These are phyloP conservation scores for Drosophila vallismaia DNA, from an alignment of 2,888 invertebrate genomes.

Conservation along the genomic window DNA sequence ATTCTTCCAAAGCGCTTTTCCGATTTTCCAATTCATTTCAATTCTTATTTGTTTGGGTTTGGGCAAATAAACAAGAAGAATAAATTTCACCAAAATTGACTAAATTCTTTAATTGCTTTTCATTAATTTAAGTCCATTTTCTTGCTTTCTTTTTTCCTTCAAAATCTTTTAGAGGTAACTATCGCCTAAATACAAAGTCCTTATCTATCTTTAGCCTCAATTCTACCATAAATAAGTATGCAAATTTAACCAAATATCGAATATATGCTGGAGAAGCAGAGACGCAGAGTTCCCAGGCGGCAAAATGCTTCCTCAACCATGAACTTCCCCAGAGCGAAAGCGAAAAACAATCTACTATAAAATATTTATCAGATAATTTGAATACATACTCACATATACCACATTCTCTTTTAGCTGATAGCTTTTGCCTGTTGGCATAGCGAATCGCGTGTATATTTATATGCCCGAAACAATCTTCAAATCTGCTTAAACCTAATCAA, in stretches of 20 bases:
- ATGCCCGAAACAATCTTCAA: constrained; percentile 50
- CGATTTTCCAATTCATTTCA: constrained; percentile 10
- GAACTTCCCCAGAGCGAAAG: neutral
- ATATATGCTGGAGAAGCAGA: constrained; percentile 1
- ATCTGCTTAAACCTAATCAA: constrained; percentile 73
- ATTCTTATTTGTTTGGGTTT: neutral
- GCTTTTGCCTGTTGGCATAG: constrained; percentile 13
- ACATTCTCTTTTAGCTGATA: constrained; percentile 14
- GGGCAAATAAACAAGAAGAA: neutral
- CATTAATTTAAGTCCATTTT: neutral
- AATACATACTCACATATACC: constrained; percentile 20
- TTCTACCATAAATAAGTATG: constrained; percentile 16
- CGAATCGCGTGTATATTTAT: constrained; percentile 32
- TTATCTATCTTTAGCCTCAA: neutral
- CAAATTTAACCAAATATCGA: constrained; percentile 10
- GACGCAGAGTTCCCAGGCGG: constrained; percentile 8
- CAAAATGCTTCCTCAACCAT: constrained; percentile 9
- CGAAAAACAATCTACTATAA: constrained; percentile 43
- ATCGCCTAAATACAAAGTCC: neutral
- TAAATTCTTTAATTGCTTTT: neutral
- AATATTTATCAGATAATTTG: constrained; percentile 45
- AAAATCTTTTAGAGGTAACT: neutral
- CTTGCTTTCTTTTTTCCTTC: neutral
- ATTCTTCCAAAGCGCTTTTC: neutral
- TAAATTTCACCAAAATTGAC: neutral